Conservation (phyloP, 2,888 invertebrate genomes). For the Elgonia sp. region DNA sequence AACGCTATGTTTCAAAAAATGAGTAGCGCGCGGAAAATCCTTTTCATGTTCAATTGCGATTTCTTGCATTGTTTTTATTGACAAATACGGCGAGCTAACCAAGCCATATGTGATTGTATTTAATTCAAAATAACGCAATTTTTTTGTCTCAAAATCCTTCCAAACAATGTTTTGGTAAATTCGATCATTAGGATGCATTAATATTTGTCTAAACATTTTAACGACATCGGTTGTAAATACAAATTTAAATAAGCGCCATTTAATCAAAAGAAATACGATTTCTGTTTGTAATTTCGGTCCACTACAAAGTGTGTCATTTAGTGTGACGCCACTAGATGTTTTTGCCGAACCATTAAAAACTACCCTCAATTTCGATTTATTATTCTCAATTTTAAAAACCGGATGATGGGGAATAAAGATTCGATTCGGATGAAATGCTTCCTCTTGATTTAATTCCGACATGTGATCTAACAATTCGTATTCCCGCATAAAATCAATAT, state of each 20-base stretch:
- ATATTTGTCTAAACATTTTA: constrained; percentile 57
- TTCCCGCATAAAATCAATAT: background rate
- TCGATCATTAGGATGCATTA: constrained; percentile 4
- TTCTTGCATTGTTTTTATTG: background rate
- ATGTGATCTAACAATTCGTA: background rate
- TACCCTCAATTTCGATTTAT: constrained; percentile 25
- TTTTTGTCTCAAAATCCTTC: constrained; percentile 2
- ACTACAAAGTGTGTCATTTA: constrained; percentile 22
- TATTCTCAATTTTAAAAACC: constrained; percentile 13
- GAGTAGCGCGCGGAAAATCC: background rate
- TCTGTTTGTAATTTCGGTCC: constrained; percentile 53
- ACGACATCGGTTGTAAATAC: constrained; percentile 38
- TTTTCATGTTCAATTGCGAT: background rate
- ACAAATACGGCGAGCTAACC: background rate
- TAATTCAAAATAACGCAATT: constrained; percentile 16
- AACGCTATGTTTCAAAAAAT: background rate
- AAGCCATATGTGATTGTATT: constrained; percentile 27
- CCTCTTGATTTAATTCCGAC: background rate
- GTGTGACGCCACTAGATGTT: constrained; percentile 15
- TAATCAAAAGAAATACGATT: constrained; percentile 12
- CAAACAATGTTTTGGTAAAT: constrained; percentile 53
- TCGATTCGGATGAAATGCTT: background rate
- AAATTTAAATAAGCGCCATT: constrained; percentile 22
- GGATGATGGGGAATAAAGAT: constrained; percentile 53
- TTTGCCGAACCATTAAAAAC: constrained; percentile 49